Evolutionary conservation across 2,888 invertebrate species (phyloP), one percentile per base, ranked within the genome.

Genomic region (Pseudolycoriella hygida): DNA sequence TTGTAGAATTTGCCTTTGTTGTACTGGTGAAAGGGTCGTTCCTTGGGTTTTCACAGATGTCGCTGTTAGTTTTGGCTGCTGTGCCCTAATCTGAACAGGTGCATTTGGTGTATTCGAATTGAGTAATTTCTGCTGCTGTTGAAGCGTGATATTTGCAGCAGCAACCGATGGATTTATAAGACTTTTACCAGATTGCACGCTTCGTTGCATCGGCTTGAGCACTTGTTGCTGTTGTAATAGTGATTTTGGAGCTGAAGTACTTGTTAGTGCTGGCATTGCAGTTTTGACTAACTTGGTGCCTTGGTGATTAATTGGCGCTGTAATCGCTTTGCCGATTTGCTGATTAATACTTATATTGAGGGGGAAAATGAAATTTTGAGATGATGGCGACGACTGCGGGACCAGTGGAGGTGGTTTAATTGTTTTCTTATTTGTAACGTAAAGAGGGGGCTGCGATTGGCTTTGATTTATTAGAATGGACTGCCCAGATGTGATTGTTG

Each of bases 1-100:
- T 47, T 59, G 58, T 19, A 57, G 49, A 14, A 57, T 52, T 48
- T 64, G 64, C 45, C 64, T 63, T 42, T 63, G 62, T 39, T 65
- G 64, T 11, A 62, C 51, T 2, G 58, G 53, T 6, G 60, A 60
- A 45, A 63, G 56, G 19, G 60, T 34, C 42, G 61, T 61, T 2
- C 61, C 8, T 11, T 40, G 56, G 0, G 61, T 56, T 60, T 41
- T 44, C 3, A 44, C 34, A 3, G 41, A 51, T 2, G 50, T 45
- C 15, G 51, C 47, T 42, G 48, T 54, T 19, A 50, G 52, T 34
- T 55, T 53, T 3, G 32, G n/a, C 31, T 34, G n/a, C n/a, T 20
- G 39, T 39, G 14, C 30, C 31, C 20, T 42, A 11, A 15, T 17
- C 12, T 34, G 34, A 34, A 18, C 30, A 12, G 2, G 14, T 30